Evolutionary conservation across 2,113 vertebrate species (phyloP), one percentile per base, ranked within the genome.

Genomic region (Coreoperca whiteheadi): DNA sequence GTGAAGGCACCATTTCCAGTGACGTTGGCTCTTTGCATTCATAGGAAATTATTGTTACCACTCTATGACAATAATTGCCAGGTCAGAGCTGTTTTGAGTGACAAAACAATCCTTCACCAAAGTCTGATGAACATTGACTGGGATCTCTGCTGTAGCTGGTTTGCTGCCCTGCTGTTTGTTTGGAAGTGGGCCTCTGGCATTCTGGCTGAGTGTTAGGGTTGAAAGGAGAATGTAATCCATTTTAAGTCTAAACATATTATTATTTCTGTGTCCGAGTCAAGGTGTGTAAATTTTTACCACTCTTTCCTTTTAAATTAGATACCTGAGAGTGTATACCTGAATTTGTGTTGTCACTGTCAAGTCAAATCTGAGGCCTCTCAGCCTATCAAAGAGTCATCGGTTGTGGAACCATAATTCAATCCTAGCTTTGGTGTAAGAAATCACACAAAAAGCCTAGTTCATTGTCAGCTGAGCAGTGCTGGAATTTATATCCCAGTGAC

Each of bases 1-100:
- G 20, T 37, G 4, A 18, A 30, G 12, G 63, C 21, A 16, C 32
- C 14, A 34, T 53, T 81, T 67, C 1, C 41, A 59, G 15, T 30
- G 34, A 28, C 63, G 71, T 61, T 67, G 64, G 51, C 5, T 48
- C 25, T 66, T 71, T 66, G 16, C 21, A 64, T 51, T 37, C 12
- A 30, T 65, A 50, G n/a, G 5, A 15, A 64, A 56, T 51, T 57
- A 63, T 68, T 57, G 37, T 54, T 50, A 56, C 20, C 80, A 54
- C 50, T 32, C 18, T 7, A 39, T 48, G 37, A 53, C 54, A 68
- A 0, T 59, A 20, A 41, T 28, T 71, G 18, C 63, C 23, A 56
- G 59, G 61, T 63, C 66, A 37, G 39, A 70, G 43, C 23, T 28
- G 72, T 65, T 70, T 61, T 76, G 25, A 53, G 21, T 80, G 48